phyloP scores from a whole-genome alignment of 1,140 invertebrate genomes.

The Aphelenchoides besseyi region DNA sequence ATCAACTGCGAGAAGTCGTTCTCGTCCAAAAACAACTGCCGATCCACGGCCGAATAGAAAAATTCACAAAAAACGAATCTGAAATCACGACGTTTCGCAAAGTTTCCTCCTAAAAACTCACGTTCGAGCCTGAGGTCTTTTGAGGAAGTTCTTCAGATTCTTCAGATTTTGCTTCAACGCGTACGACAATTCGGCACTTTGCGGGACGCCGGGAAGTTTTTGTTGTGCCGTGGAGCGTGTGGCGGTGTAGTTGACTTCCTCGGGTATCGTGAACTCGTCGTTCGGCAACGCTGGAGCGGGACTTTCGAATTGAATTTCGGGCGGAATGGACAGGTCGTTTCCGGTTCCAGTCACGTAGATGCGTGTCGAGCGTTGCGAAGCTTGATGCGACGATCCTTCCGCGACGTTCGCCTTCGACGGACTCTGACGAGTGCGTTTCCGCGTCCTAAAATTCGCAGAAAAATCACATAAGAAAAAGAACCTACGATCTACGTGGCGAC shows the following conservation, averaged over 20 bases:
- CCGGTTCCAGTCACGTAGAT: not conserved
- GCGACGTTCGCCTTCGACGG: not conserved
- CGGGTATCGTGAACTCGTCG: constrained; percentile 4
- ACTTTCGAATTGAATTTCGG: not conserved
- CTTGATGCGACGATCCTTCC: not conserved
- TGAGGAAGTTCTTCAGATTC: constrained; percentile 86
- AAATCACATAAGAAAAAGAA: not conserved
- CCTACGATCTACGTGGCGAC: not conserved
- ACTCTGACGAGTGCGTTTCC: not conserved
- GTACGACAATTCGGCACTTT: constrained; percentile 23
- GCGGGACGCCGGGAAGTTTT: not conserved
- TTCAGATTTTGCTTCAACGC: constrained; percentile 31
- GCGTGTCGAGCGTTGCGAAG: not conserved
- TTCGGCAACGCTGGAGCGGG: not conserved
- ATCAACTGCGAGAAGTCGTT: constrained; percentile 94
- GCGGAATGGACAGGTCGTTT: not conserved
- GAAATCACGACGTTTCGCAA: constrained; percentile 58
- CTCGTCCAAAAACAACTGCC: constrained; percentile 85
- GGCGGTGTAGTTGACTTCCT: not conserved
- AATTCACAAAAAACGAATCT: constrained; percentile 76
- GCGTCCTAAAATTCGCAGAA: constrained; percentile 2
- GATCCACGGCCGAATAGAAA: constrained; percentile 84
- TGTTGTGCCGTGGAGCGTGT: not conserved
- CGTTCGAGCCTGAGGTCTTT: constrained; percentile 95
- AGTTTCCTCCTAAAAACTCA: constrained; percentile 73